Conservation (phyloP, 2,797 vertebrate genomes). For the Aselliscus stoliczkanus region DNA sequence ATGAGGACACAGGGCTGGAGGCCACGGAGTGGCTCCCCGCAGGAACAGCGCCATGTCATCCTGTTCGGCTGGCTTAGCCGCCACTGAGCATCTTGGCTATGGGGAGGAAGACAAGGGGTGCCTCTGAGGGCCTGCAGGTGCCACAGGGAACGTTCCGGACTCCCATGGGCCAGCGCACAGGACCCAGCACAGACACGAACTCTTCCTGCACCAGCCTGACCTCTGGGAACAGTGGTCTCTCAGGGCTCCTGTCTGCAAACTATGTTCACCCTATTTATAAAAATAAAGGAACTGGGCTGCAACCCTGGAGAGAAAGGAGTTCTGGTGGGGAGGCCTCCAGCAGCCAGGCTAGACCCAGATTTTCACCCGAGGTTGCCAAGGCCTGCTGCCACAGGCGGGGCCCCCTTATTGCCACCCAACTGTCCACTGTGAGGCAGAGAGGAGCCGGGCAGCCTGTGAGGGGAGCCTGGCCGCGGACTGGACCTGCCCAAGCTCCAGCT, state of each 20-base stretch:
- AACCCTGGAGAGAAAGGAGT: neutral
- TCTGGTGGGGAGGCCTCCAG: neutral
- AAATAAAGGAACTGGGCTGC: constrained; percentile 3
- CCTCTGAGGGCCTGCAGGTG: neutral
- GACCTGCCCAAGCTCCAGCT: rapidly evolving
- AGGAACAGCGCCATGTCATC: rapidly evolving
- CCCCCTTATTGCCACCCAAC: neutral
- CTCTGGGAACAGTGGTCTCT: neutral
- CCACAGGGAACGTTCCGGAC: rapidly evolving
- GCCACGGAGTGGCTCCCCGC: neutral
- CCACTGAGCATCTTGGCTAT: rapidly evolving
- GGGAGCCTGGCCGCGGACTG: rapidly evolving
- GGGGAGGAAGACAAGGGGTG: neutral
- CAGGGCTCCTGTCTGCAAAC: neutral
- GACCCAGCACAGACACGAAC: neutral
- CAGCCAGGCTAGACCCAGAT: neutral
- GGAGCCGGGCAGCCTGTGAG: neutral
- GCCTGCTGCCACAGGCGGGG: too few relatives aligned
- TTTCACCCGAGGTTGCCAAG: neutral
- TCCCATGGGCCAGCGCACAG: neutral
- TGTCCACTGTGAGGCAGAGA: neutral
- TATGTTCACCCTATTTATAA: neutral
- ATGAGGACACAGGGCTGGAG: neutral
- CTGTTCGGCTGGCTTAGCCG: neutral
- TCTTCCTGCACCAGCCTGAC: neutral